Evolutionary conservation across 2,113 vertebrate genomes (phyloP).

Genomic region (Menidia beryllina): DNA sequence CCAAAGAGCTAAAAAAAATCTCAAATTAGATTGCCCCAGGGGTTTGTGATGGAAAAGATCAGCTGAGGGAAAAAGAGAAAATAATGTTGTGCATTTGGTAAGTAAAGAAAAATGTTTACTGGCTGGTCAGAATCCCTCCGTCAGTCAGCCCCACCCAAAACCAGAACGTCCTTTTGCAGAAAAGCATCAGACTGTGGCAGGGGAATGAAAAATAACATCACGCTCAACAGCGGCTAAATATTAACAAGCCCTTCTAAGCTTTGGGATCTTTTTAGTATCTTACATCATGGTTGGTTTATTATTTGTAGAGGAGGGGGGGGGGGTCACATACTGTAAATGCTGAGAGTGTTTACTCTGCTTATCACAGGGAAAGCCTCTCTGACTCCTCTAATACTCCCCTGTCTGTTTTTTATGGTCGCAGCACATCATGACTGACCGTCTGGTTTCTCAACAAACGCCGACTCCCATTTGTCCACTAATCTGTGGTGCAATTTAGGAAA

Average conservation of each 20-base stretch:
- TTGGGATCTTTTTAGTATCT: not conserved
- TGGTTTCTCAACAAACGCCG: conserved; percentile 6
- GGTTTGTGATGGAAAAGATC: conserved; percentile 14
- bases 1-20: not conserved
- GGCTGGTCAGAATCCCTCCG: conserved; percentile 51
- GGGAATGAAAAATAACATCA: not conserved
- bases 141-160: conserved; percentile 67
- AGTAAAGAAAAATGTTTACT: conserved; percentile 67
- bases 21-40: conserved; percentile 35
- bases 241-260: too few species aligned
- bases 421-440: not conserved
- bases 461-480: conserved; percentile 5
- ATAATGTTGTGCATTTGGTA: conserved; percentile 40
- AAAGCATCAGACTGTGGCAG: conserved; percentile 5
- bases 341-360: conserved; percentile 23
- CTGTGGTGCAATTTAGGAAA: not conserved
- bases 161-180: conserved; percentile 48
- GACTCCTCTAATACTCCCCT: conserved; percentile 5
- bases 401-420: conserved; percentile 4
- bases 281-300: not conserved
- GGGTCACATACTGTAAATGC: conserved; percentile 25
- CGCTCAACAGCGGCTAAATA: too few species aligned
- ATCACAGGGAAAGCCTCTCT: not conserved
- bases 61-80: conserved; percentile 15
- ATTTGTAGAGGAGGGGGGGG: conserved; percentile 22